phyloP scores from a whole-genome alignment of 1,140 invertebrate genomes.

The Eurosta solidaginis region DNA sequence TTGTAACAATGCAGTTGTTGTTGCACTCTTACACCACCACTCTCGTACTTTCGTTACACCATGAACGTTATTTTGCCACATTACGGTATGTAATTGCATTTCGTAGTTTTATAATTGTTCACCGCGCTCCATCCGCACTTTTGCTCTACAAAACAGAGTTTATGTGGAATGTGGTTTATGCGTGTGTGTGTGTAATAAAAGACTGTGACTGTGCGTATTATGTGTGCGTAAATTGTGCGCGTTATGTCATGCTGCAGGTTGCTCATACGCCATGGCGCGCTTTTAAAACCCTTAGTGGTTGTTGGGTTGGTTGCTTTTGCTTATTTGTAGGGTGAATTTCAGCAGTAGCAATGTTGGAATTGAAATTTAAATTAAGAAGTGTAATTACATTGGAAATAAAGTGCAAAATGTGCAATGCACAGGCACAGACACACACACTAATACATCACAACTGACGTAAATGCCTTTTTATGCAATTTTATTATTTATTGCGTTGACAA shows the following conservation, averaged over 20 bases:
- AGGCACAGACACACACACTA: neutral
- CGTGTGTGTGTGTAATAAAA: neutral
- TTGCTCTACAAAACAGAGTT: neutral
- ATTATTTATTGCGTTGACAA: neutral
- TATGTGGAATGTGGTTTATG: neutral
- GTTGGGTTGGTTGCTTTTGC: neutral
- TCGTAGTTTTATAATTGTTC: neutral
- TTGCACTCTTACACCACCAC: neutral
- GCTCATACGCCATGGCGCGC: neutral
- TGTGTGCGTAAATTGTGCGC: neutral
- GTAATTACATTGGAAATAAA: conserved; percentile 8
- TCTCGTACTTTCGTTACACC: no score
- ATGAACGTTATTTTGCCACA: neutral
- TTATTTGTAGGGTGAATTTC: neutral
- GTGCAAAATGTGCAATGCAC: neutral
- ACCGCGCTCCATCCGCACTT: neutral
- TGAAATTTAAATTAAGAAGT: conserved; percentile 1
- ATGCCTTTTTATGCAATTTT: neutral
- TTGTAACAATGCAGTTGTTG: neutral
- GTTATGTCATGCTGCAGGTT: neutral
- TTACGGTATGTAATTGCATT: neutral
- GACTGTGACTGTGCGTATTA: no score
- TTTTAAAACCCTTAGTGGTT: neutral
- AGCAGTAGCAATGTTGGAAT: neutral
- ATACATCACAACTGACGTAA: neutral